Percentiles rank a stretch among this genome's conserved stretches.
Evolutionary conservation across 2,113 vertebrate genomes (phyloP).

Genomic region (Bolborhynchus lineola): DNA sequence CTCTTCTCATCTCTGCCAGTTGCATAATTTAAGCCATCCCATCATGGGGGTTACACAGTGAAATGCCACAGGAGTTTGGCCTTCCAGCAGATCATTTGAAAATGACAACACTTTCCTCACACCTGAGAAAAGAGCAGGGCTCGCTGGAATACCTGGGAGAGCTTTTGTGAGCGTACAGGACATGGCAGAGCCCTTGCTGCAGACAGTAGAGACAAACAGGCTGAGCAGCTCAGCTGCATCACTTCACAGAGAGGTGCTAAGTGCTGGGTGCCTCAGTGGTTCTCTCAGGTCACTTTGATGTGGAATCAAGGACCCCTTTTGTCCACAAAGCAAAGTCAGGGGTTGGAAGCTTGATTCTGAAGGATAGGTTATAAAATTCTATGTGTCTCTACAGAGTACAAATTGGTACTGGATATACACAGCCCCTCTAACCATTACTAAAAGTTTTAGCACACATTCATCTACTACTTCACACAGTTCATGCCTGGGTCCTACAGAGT

Average conservation of each 20-base stretch:
- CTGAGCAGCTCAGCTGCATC: not conserved
- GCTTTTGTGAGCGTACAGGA: not conserved
- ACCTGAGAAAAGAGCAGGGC: not conserved
- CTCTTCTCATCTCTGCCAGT: not conserved
- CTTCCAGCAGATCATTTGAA: not conserved
- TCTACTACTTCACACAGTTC: not conserved
- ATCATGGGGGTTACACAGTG: not conserved
- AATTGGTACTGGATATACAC: not conserved
- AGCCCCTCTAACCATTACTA: accelerated
- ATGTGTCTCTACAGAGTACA: not conserved
- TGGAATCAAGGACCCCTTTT: not conserved
- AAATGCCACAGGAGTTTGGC: not conserved
- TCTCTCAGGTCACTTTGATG: not conserved
- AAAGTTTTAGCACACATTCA: not conserved
- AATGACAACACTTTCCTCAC: not conserved
- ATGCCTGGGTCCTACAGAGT: not conserved
- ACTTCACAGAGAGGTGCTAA: not conserved
- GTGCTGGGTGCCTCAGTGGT: not conserved
- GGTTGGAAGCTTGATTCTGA: not conserved
- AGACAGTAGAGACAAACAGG: not conserved
- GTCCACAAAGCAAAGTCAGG: not conserved
- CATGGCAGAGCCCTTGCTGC: not conserved
- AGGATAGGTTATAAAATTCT: not conserved
- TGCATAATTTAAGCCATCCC: not conserved
- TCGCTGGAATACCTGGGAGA: not conserved